phyloP scores from a whole-genome alignment of 2,113 vertebrate genomes.

The Eulemur rufifrons region DNA sequence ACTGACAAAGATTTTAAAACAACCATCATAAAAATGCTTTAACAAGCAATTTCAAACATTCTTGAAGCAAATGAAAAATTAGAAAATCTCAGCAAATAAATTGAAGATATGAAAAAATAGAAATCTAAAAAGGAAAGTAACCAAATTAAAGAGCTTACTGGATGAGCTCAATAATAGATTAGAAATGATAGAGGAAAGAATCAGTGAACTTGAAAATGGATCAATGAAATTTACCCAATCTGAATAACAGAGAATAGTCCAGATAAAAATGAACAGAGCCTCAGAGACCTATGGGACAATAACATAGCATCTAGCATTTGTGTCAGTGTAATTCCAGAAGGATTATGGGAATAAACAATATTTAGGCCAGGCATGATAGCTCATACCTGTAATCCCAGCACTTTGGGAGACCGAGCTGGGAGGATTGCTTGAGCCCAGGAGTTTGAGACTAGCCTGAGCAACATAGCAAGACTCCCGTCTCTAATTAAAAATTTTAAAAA shows the following conservation, averaged over 20 bases:
- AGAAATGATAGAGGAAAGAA: slow-evolving; percentile 1
- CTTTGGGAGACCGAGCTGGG: too few species aligned
- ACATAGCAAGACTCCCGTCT: too few species aligned
- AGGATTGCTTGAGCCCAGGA: too few species aligned
- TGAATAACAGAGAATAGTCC: slow-evolving; percentile 15
- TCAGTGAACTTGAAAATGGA: slow-evolving; percentile 5
- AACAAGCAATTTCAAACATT: not conserved
- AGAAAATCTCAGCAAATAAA: slow-evolving; percentile 17
- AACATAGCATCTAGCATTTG: slow-evolving; percentile 19
- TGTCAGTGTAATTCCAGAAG: not conserved
- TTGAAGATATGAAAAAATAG: not conserved
- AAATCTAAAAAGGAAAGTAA: slow-evolving; percentile 26
- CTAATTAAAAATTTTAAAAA: not conserved
- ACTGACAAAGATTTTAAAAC: slow-evolving; percentile 34
- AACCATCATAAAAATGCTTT: slow-evolving; percentile 1
- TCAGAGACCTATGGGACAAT: not conserved
- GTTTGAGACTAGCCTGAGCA: too few species aligned
- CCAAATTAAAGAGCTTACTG: slow-evolving; percentile 5
- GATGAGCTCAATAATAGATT: slow-evolving; percentile 14
- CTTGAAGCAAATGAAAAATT: slow-evolving; percentile 43
- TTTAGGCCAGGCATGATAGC: not conserved
- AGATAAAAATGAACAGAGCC: not conserved
- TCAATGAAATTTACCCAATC: not conserved
- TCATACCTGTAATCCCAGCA: too few species aligned
- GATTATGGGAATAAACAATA: not conserved